Conservation (phyloP, 2,888 invertebrate species). For the Pheosia tremula region DNA sequence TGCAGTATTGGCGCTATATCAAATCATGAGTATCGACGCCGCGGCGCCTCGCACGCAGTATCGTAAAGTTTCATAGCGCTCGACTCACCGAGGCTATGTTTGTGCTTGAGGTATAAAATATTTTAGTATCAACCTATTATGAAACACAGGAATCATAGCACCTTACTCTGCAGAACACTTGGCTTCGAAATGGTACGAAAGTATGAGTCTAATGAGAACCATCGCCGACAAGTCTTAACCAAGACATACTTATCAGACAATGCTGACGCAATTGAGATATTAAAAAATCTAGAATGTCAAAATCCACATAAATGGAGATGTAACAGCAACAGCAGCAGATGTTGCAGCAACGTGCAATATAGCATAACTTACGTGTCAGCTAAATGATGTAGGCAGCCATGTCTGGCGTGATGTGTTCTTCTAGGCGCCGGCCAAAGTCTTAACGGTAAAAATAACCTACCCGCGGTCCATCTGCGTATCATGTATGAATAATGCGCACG, state of each 20-base stretch:
- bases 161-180: background rate
- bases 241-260: conserved; percentile 34
- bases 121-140: conserved; percentile 23
- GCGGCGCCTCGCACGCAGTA: conserved; percentile 65
- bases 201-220: conserved; percentile 33
- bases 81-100: conserved; percentile 50
- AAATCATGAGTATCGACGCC: conserved; percentile 65
- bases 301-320: background rate
- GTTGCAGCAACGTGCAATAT: background rate
- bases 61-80: conserved; percentile 77
- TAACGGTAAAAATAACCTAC: conserved; percentile 79
- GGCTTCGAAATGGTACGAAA: background rate
- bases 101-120: conserved; percentile 28
- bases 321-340: too few relatives aligned
- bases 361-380: conserved; percentile 83
- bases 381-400: conserved; percentile 90
- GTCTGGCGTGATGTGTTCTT: conserved; percentile 85
- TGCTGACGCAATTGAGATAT: conserved; percentile 16
- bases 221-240: conserved; percentile 60
- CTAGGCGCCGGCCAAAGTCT: conserved; percentile 72
- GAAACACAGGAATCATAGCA: background rate
- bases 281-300: conserved; percentile 23
- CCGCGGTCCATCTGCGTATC: conserved; percentile 69
- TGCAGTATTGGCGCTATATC: conserved; percentile 58
- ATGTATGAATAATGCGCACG: conserved; percentile 81